Evolutionary conservation across 2,797 vertebrate species (phyloP).

Genomic region (Acipenser oxyrinchus): DNA sequence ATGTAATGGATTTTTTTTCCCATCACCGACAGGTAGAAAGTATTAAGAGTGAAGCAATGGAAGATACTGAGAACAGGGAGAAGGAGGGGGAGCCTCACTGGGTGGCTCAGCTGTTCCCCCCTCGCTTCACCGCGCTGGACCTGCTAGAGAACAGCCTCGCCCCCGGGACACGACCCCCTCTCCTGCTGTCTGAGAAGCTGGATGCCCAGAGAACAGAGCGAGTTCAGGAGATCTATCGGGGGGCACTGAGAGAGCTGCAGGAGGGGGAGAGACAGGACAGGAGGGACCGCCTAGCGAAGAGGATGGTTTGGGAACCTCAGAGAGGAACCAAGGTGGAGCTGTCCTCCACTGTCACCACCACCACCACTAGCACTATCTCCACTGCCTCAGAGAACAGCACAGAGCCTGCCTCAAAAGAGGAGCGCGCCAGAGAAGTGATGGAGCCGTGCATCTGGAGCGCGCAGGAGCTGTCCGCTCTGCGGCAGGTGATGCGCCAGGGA

Average conservation of each 20-base stretch:
- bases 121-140: conserved; percentile 34
- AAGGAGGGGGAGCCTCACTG: conserved; percentile 33
- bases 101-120: conserved; percentile 40
- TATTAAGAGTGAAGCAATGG: background rate
- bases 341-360: too few relatives aligned
- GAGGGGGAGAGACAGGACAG: conserved; percentile 28
- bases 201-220: conserved; percentile 23
- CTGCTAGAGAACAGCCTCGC: conserved; percentile 24
- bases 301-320: conserved; percentile 20
- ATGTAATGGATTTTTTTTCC: too few relatives aligned
- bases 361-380: too few relatives aligned
- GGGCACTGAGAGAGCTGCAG: conserved; percentile 29
- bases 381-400: conserved; percentile 15
- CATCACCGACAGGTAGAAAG: background rate
- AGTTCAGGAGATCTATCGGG: conserved; percentile 29
- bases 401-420: background rate
- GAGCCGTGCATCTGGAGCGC: conserved; percentile 38
- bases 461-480: conserved; percentile 32
- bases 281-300: conserved; percentile 28
- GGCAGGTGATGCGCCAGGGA: conserved; percentile 27
- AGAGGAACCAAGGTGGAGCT: conserved; percentile 22
- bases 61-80: conserved; percentile 14
- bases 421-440: conserved; percentile 8
- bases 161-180: conserved; percentile 8
- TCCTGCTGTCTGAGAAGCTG: conserved; percentile 34